These are phyloP conservation scores for Rhinichthys klamathensis DNA, from an alignment of 2,113 vertebrate genomes.

Conservation along the genomic window DNA sequence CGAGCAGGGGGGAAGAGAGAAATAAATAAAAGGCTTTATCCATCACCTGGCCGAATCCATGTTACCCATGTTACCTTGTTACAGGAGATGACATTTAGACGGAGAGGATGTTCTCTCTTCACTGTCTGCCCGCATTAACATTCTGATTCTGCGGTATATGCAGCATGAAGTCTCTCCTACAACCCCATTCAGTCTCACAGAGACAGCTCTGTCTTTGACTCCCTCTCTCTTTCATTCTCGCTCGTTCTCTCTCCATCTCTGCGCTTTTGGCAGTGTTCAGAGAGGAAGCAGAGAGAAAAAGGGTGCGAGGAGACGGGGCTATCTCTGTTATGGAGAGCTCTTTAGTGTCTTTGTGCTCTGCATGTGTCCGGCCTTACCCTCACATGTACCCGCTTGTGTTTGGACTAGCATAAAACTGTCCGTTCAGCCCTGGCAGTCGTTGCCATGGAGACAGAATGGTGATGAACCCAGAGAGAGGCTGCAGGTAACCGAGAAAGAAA, in stretches of 20 bases:
- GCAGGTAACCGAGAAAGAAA: conserved; percentile 42
- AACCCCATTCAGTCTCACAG: conserved; percentile 48
- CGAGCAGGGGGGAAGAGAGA: background rate
- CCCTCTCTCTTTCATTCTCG: conserved; percentile 23
- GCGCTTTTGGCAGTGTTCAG: conserved; percentile 57
- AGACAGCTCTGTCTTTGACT: conserved; percentile 31
- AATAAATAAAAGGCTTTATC: conserved; percentile 61
- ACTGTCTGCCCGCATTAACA: conserved; percentile 57
- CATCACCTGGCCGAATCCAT: conserved; percentile 47
- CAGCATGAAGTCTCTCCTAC: conserved; percentile 42
- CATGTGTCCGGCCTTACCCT: conserved; percentile 63
- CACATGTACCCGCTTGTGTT: conserved; percentile 69
- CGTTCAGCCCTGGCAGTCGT: conserved; percentile 63
- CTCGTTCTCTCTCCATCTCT: conserved; percentile 16
- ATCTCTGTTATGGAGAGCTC: conserved; percentile 56
- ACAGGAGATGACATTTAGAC: conserved; percentile 21
- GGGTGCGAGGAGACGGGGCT: conserved; percentile 35
- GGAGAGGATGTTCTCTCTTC: conserved; percentile 39
- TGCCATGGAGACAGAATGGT: conserved; percentile 68
- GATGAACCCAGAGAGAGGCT: conserved; percentile 50
- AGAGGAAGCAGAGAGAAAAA: conserved; percentile 49
- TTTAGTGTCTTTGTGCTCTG: conserved; percentile 65
- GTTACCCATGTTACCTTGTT: conserved; percentile 43
- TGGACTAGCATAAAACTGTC: conserved; percentile 53
- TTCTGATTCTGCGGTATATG: conserved; percentile 56